phyloP scores from a whole-genome alignment of 2,113 vertebrate species.

The Tauraco erythrolophus region DNA sequence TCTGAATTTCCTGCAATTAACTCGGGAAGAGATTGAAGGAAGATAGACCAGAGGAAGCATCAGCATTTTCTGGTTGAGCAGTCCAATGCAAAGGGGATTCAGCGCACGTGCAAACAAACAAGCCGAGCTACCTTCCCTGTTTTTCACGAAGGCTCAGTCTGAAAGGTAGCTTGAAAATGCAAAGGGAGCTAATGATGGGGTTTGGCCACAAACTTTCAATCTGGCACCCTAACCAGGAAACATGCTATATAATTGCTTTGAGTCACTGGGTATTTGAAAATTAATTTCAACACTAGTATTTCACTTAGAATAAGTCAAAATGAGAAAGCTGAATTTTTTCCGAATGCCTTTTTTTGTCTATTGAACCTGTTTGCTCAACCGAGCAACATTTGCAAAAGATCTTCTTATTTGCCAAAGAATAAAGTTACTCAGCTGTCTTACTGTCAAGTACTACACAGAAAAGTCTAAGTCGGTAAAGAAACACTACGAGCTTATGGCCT shows the following conservation, averaged over 20 bases:
- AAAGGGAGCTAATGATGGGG: background rate
- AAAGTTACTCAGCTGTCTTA: background rate
- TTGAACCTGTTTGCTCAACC: background rate
- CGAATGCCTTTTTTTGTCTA: background rate
- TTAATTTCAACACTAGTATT: background rate
- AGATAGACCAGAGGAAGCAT: constrained; percentile 12
- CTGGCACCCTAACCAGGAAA: background rate
- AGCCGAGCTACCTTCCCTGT: background rate
- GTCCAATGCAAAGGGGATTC: background rate
- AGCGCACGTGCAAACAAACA: background rate
- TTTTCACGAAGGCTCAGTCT: background rate
- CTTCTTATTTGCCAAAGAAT: background rate
- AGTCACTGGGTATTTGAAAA: background rate
- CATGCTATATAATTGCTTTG: background rate
- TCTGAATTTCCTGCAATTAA: constrained; percentile 39
- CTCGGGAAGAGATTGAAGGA: background rate
- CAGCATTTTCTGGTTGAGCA: background rate
- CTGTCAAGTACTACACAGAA: background rate
- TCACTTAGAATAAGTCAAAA: background rate
- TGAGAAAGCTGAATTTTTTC: background rate
- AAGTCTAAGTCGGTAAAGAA: background rate
- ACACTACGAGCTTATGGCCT: background rate
- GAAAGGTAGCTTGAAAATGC: background rate
- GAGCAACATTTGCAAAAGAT: background rate
- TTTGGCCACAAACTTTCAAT: background rate